phyloP scores from a whole-genome alignment of 2,797 vertebrate genomes.

The Protosalanx chinensis region DNA sequence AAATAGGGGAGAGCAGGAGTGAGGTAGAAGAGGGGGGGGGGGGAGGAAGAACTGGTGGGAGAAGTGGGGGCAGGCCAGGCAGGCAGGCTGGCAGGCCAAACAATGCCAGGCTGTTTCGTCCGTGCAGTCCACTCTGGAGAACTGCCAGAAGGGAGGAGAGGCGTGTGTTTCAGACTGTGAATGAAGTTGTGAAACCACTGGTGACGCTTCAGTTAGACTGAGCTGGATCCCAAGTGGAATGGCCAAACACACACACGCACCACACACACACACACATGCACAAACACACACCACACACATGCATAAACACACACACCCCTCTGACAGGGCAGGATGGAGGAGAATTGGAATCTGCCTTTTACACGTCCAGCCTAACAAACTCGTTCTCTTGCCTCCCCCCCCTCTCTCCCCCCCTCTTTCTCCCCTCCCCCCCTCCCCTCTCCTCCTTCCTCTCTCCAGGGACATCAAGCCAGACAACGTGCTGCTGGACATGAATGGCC shows the following conservation, averaged over 20 bases:
- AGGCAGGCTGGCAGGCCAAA: not conserved
- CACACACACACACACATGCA: not conserved
- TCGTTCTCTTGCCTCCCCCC: not conserved
- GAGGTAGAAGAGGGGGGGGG: not conserved
- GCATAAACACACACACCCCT: no score
- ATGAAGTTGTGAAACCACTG: not conserved
- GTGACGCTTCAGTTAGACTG: not conserved
- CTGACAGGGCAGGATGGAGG: not conserved
- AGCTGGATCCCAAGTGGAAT: not conserved
- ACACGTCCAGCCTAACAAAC: not conserved
- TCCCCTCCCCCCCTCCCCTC: not conserved
- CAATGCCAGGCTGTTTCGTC: not conserved
- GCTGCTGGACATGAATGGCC: conserved; percentile 90
- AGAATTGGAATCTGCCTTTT: not conserved
- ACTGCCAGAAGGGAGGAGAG: not conserved
- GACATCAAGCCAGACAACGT: conserved; percentile 98
- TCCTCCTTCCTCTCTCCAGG: conserved; percentile 61
- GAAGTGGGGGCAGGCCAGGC: not conserved
- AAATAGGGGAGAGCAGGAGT: not conserved
- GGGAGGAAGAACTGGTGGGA: not conserved
- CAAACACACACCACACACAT: no score
- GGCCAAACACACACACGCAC: not conserved
- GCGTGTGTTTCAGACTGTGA: not conserved
- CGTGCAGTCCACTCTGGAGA: not conserved
- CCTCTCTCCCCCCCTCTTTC: not conserved